phyloP scores from a whole-genome alignment of 2,888 invertebrate species.

The Brachylomia viminalis region DNA sequence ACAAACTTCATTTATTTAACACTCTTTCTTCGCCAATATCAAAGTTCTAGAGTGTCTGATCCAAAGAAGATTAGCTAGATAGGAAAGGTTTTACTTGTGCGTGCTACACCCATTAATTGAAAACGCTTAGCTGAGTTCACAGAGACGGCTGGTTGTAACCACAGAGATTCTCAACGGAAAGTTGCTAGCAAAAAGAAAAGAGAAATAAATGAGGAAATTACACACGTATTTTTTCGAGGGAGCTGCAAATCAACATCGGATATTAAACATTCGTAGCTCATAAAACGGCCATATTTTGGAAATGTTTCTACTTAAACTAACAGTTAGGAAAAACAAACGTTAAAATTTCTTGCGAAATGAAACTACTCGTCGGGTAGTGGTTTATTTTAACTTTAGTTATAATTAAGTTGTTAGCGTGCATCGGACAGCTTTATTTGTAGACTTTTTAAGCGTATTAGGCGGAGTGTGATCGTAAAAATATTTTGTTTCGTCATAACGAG shows the following conservation, averaged over 20 bases:
- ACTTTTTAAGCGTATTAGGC: not conserved
- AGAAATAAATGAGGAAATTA: constrained; percentile 45
- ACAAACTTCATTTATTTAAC: constrained; percentile 41
- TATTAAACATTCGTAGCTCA: constrained; percentile 50
- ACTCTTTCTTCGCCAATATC: constrained; percentile 34
- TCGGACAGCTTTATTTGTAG: not conserved
- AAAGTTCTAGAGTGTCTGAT: constrained; percentile 45
- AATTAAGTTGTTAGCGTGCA: constrained; percentile 22
- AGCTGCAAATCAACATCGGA: constrained; percentile 53
- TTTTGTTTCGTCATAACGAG: constrained; percentile 47
- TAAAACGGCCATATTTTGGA: constrained; percentile 9
- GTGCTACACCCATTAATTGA: constrained; percentile 54
- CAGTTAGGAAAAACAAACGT: constrained; percentile 6
- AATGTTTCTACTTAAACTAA: constrained; percentile 13
- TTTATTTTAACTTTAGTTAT: constrained; percentile 34
- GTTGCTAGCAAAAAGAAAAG: constrained; percentile 25
- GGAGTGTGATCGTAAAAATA: constrained; percentile 34
- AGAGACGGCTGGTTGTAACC: not conserved
- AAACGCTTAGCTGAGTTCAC: constrained; percentile 43
- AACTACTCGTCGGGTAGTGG: not conserved
- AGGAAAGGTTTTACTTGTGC: constrained; percentile 37
- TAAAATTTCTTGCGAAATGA: constrained; percentile 9
- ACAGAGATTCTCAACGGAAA: constrained; percentile 26
- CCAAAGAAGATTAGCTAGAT: constrained; percentile 26
- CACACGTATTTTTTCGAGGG: constrained; percentile 26